Percentiles rank a stretch among this genome's conserved stretches.
These are phyloP conservation scores for Pseudomugil gertrudae DNA, from an alignment of 2,797 vertebrate genomes.

Conservation along the genomic window DNA sequence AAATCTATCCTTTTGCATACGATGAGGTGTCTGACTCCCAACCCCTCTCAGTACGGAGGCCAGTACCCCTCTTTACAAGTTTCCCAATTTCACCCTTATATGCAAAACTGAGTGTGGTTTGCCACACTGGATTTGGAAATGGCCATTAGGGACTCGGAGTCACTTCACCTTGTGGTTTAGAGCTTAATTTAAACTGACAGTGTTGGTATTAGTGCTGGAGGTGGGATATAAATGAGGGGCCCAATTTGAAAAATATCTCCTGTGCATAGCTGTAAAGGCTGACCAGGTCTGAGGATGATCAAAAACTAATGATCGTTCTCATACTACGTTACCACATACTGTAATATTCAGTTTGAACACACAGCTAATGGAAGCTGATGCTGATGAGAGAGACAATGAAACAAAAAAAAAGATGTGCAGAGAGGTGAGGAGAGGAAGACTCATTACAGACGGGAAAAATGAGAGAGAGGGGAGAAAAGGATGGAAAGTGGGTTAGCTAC, in stretches of 20 bases:
- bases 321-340: not conserved
- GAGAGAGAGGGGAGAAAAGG: conserved; percentile 16
- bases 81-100: too few relatives aligned
- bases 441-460: conserved; percentile 23
- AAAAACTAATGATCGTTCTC: not conserved
- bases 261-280: not conserved
- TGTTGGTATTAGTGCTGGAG: not conserved
- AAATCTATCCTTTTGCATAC: too few relatives aligned
- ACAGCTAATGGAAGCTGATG: conserved; percentile 44
- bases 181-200: conserved; percentile 1
- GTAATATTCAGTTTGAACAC: not conserved
- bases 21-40: too few relatives aligned
- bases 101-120: not conserved
- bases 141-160: not conserved
- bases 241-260: not conserved
- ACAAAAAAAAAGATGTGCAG: conserved; percentile 1
- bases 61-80: too few relatives aligned
- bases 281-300: not conserved
- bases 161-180: not conserved
- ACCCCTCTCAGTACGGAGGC: too few relatives aligned
- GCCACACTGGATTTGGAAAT: not conserved
- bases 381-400: conserved; percentile 10
- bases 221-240: not conserved
- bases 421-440: conserved; percentile 30
- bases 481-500: conserved; percentile 42